These are phyloP conservation scores for Dolichotis patagonum DNA, from an alignment of 2,113 vertebrate genomes.

Conservation along the genomic window DNA sequence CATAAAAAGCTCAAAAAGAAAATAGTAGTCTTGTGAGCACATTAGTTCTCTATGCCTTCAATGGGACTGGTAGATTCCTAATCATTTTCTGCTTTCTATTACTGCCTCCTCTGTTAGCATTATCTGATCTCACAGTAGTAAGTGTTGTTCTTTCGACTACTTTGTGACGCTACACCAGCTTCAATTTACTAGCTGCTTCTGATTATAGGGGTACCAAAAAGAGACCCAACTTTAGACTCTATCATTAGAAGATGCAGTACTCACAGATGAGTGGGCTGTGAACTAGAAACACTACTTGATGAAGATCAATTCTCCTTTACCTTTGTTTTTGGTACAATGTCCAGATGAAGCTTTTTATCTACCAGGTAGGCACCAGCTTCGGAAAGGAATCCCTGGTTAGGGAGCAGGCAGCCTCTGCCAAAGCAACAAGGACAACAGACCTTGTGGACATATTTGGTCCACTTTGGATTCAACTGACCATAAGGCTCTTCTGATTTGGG, in stretches of 20 bases:
- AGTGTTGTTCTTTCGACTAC: background rate
- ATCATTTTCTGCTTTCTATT: background rate
- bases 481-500: conserved; percentile 99
- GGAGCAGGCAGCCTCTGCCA: conserved; percentile 96
- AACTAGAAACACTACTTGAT: background rate
- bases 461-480: conserved; percentile 98
- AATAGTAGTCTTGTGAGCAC: background rate
- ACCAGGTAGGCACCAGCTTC: conserved; percentile 96
- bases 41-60: background rate
- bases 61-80: background rate
- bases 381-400: conserved; percentile 98
- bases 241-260: background rate
- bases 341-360: conserved; percentile 94
- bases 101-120: background rate
- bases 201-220: background rate
- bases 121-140: background rate
- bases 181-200: background rate
- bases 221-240: background rate
- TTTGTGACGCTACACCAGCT: background rate
- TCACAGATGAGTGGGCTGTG: background rate
- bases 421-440: conserved; percentile 99
- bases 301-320: conserved; percentile 82
- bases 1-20: background rate
- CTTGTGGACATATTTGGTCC: conserved; percentile 99
- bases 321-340: conserved; percentile 98